Evolutionary conservation across 2,113 vertebrate genomes (phyloP).

Genomic region (Caretta caretta): DNA sequence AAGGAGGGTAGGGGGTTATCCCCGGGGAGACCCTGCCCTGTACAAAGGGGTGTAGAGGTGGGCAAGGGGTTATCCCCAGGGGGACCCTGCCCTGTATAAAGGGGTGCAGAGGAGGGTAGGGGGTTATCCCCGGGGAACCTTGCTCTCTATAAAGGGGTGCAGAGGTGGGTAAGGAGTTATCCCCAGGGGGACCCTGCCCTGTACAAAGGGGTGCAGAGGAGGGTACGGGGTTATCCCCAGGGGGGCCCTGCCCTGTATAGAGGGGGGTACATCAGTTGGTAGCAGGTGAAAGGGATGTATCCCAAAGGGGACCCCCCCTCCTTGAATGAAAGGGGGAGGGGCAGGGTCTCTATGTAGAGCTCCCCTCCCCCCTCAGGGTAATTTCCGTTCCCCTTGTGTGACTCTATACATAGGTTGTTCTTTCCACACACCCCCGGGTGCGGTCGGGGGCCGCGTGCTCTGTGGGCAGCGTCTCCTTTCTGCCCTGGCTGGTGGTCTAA

Average conservation of each 20-base stretch:
- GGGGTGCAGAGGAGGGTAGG: too few species aligned
- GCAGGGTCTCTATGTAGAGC: neutral
- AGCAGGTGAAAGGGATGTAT: too few species aligned
- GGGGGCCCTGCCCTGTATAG: neutral
- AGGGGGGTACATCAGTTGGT: neutral
- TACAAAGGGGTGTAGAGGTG: too few species aligned
- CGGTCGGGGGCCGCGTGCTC: neutral
- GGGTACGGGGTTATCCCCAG: too few species aligned
- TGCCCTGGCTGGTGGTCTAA: constrained; percentile 71
- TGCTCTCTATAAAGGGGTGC: neutral
- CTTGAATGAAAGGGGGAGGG: neutral
- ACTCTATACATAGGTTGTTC: neutral
- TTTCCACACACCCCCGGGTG: neutral
- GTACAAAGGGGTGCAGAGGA: too few species aligned
- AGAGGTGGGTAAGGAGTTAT: too few species aligned
- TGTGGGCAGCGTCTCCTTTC: neutral
- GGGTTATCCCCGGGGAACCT: too few species aligned
- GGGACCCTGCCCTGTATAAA: too few species aligned
- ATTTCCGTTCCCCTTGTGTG: neutral
- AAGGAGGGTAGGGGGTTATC: too few species aligned
- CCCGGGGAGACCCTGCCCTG: too few species aligned
- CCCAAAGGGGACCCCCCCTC: neutral
- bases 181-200: too few species aligned
- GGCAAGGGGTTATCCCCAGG: neutral
- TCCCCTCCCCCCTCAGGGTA: neutral